phyloP scores from a whole-genome alignment of 2,113 vertebrate genomes.

The Nothobranchius kuhntae region DNA sequence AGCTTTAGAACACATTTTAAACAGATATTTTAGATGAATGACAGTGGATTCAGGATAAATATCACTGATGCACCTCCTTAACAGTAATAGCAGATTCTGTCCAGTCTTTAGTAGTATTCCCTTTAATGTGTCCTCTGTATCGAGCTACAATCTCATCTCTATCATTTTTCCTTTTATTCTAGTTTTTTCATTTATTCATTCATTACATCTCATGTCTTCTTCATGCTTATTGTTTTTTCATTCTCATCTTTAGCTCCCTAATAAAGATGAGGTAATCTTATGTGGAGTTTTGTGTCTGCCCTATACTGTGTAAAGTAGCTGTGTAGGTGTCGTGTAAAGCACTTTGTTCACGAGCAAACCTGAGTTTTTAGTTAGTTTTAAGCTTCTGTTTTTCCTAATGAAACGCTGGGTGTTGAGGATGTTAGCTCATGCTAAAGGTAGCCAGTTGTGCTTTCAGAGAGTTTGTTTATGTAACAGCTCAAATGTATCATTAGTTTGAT shows the following conservation, averaged over 20 bases:
- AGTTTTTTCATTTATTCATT: constrained; percentile 5
- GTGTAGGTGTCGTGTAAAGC: background rate
- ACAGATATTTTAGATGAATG: too few relatives aligned
- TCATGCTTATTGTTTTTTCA: constrained; percentile 28
- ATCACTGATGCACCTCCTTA: too few relatives aligned
- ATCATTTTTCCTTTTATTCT: background rate
- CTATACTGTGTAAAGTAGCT: background rate
- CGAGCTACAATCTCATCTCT: too few relatives aligned
- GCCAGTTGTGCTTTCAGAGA: background rate
- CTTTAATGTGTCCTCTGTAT: too few relatives aligned
- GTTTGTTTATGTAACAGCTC: too few relatives aligned
- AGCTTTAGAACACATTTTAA: too few relatives aligned
- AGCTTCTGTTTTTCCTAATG: background rate
- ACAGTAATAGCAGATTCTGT: too few relatives aligned
- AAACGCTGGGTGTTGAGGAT: too few relatives aligned
- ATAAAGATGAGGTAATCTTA: constrained; percentile 80
- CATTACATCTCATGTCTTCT: background rate
- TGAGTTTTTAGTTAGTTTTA: background rate
- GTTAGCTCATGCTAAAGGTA: background rate
- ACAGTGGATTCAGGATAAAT: too few relatives aligned
- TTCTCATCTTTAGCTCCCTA: constrained; percentile 76
- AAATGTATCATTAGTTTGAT: background rate
- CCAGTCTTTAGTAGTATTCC: too few relatives aligned
- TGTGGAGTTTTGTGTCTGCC: background rate
- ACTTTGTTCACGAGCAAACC: background rate